phyloP scores from a whole-genome alignment of 2,113 vertebrate genomes.

The Tyto alba region DNA sequence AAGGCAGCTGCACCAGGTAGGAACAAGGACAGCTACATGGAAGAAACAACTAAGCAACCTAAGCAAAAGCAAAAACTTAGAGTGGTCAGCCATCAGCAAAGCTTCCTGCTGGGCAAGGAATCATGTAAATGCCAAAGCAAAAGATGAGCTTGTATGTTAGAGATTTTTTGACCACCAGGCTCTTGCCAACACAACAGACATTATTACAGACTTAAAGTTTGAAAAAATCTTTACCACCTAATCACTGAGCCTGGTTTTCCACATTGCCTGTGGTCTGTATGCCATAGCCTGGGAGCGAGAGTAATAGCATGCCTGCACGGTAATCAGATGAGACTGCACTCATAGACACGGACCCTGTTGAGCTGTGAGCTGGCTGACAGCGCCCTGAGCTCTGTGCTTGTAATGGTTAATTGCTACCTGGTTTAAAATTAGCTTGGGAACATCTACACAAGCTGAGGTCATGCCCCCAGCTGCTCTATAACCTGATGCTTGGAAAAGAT shows the following conservation, averaged over 20 bases:
- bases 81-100: neutral
- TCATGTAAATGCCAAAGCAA: neutral
- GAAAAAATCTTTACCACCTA: neutral
- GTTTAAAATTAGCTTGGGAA: neutral
- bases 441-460: neutral
- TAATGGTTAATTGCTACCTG: neutral
- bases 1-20: neutral
- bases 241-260: neutral
- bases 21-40: neutral
- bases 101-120: neutral
- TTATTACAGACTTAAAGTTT: neutral
- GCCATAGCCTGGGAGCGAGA: neutral
- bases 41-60: neutral
- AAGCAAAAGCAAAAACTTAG: neutral
- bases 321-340: neutral
- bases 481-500: neutral
- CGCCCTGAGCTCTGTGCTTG: neutral
- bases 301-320: too few relatives aligned
- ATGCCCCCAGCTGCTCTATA: neutral
- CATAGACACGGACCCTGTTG: accelerated
- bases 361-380: neutral
- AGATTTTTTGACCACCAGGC: neutral
- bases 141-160: neutral
- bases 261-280: neutral
- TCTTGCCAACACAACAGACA: neutral